Percentiles rank a stretch among this genome's conserved stretches.
Evolutionary conservation across 2,113 vertebrate species (phyloP).

Genomic region (Romanogobio albipinnatus): DNA sequence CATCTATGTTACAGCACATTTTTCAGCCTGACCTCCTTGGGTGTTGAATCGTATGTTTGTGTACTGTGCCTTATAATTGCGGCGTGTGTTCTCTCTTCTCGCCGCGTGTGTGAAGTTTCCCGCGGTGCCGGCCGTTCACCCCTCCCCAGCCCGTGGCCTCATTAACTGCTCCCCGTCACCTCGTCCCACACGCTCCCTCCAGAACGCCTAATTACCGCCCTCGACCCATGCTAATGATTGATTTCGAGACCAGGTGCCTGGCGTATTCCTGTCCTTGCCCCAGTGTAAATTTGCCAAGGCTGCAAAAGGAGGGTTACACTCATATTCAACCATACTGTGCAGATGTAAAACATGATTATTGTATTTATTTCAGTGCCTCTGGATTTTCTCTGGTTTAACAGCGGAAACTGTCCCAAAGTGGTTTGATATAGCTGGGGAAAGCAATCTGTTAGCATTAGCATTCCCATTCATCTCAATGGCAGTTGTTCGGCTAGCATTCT

Average conservation of each 20-base stretch:
- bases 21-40: constrained; percentile 36
- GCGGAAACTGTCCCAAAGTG: not conserved
- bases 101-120: constrained; percentile 36
- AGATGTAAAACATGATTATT: not conserved
- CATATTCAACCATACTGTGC: not conserved
- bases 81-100: not conserved
- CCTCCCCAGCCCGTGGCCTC: constrained; percentile 54
- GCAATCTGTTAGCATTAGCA: not conserved
- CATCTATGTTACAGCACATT: constrained; percentile 21
- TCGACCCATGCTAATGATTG: constrained; percentile 55
- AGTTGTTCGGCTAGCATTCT: not conserved
- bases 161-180: constrained; percentile 54
- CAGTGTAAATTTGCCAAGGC: constrained; percentile 18
- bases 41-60: constrained; percentile 46
- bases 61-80: constrained; percentile 40
- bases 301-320: not conserved
- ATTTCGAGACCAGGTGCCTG: constrained; percentile 34
- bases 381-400: not conserved
- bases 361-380: not conserved
- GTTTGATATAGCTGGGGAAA: not conserved
- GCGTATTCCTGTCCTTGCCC: constrained; percentile 18
- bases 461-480: not conserved
- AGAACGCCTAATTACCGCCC: constrained; percentile 58
- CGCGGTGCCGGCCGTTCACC: constrained; percentile 32
- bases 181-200: constrained; percentile 38